Base-by-base conservation (phyloP, 2,888 invertebrate species). In the Xestia ashworthii region DNA sequence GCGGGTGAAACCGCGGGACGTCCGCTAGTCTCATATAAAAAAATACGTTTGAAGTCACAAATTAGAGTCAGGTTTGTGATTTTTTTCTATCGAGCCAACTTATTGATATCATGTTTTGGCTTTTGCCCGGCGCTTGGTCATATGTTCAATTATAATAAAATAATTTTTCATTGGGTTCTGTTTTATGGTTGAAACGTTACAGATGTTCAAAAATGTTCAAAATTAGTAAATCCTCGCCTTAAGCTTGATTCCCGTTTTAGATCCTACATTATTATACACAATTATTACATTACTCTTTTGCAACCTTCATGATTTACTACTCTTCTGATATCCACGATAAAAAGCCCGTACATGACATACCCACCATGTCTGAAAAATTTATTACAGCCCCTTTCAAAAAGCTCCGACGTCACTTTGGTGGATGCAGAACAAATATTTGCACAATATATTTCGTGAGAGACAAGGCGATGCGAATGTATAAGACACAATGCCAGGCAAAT, bases 361-460 rank as follows among this genome's bases (percentile, higher is more conserved):
- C 12, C n/a, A 50, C 44, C 44, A 71, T 72, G n/a, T 71, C 74
- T 78, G 53, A 73, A 75, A 83, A 76, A 74, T 38, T 22, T 74
- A 83, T 80, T 71, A 65, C 60, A 68, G 12, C 32, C 25, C 53
- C 11, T 78, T 58, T 75, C 72, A 75, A 84, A 81, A 55, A 75
- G 68, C 71, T 55, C 41, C 19, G 25, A 76, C 71, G 66, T 78
- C 69, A 76, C 65, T 74, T 48, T 68, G 65, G 71, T 78, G 58
- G 53, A 71, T 77, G 62, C 75, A 72, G 64, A 78, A 72, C 72
- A 86, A 87, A 87, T 84, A 81, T 87, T 87, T 86, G 64, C 74
- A 71, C 81, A 77, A 77, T 79, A 76, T 77, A 84, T 86, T 78
- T 86, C 69, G 80, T 76, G 75, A 46, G 32, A 80, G 80, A 76